These are phyloP conservation scores for Platorchestia sp. DNA, from an alignment of 1,140 invertebrate species.

Conservation along the genomic window DNA sequence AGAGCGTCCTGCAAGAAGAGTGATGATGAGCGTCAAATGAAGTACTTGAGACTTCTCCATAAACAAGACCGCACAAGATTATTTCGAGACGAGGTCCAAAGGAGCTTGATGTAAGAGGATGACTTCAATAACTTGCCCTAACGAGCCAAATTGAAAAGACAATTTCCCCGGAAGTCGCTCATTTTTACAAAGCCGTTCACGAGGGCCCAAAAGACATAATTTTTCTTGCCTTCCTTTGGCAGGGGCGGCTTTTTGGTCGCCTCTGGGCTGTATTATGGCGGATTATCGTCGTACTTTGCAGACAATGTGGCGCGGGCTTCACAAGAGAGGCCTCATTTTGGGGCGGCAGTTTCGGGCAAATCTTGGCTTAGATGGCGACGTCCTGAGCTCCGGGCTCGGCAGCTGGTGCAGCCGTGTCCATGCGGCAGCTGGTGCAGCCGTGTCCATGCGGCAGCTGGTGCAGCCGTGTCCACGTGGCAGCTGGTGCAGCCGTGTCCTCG, in stretches of 20 bases:
- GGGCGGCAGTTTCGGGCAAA: background rate
- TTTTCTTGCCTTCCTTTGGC: slow-evolving; percentile 42
- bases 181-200: background rate
- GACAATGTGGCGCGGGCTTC: slow-evolving; percentile 8
- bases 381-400: background rate
- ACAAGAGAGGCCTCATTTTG: background rate
- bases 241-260: slow-evolving; percentile 47
- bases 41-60: too few relatives aligned
- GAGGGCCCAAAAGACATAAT: background rate
- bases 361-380: background rate
- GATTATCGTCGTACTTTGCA: slow-evolving; percentile 49
- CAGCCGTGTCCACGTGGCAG: background rate
- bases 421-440: background rate
- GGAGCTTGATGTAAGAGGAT: background rate
- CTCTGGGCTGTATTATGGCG: slow-evolving; percentile 4
- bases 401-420: background rate
- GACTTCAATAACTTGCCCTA: background rate
- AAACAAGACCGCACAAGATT: background rate
- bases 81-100: background rate
- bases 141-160: background rate
- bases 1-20: too few relatives aligned
- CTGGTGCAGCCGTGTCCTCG: background rate
- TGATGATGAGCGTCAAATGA: too few relatives aligned
- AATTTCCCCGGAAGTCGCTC: background rate
- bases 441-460: background rate